Conservation (phyloP, 2,797 vertebrate genomes). For the Peromyscus melanophrys region DNA sequence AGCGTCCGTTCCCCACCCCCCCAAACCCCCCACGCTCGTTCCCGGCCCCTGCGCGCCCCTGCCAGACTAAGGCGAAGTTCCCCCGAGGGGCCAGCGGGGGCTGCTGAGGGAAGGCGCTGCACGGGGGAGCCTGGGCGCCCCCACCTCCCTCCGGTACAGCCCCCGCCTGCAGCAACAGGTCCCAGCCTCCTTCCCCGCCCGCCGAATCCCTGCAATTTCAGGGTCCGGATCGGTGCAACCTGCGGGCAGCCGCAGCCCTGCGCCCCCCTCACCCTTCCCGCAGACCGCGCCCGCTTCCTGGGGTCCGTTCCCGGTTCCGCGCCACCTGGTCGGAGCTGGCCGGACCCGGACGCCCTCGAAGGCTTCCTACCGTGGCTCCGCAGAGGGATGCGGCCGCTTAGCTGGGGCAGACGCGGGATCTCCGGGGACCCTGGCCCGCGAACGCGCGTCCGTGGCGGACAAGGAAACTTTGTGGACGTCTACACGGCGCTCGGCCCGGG, state of each 20-base stretch:
- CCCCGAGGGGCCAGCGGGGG: neutral
- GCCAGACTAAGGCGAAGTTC: conserved; percentile 42
- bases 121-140: neutral
- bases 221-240: conserved; percentile 48
- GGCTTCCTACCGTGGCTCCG: conserved; percentile 40
- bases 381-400: neutral
- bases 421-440: neutral
- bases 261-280: neutral
- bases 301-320: neutral
- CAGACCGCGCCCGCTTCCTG: neutral
- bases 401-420: conserved; percentile 65
- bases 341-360: neutral
- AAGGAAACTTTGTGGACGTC: conserved; percentile 76
- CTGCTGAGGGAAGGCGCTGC: neutral
- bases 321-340: neutral
- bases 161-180: conserved; percentile 78
- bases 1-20: neutral
- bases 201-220: neutral
- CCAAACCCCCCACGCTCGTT: neutral
- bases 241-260: neutral
- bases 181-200: neutral
- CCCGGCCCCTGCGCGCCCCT: neutral
- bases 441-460: neutral
- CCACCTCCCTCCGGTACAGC: neutral
- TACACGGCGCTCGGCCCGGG: neutral